These are phyloP conservation scores for Atlantisia rogersi DNA, from an alignment of 2,113 vertebrate genomes.

Conservation along the genomic window DNA sequence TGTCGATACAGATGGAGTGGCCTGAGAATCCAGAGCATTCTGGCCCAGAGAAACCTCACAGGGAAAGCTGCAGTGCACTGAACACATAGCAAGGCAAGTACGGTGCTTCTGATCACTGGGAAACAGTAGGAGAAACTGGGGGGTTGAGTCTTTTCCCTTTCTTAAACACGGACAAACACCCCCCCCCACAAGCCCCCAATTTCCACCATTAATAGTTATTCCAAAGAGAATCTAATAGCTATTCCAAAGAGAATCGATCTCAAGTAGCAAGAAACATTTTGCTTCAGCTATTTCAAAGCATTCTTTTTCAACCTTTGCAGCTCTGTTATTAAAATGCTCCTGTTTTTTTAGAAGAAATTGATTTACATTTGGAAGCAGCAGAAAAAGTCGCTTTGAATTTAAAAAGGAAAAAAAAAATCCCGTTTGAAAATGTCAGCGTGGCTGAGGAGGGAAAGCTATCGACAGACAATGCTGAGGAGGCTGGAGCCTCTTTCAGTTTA, in stretches of 20 bases:
- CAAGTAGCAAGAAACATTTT: background rate
- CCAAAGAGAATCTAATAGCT: background rate
- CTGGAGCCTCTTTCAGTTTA: constrained; percentile 14
- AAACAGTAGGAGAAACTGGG: background rate
- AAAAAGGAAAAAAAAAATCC: background rate
- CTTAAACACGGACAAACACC: background rate
- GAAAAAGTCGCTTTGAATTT: constrained; percentile 34
- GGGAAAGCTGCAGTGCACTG: background rate
- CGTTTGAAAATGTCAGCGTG: constrained; percentile 38
- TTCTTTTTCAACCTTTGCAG: background rate
- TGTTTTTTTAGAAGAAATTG: background rate
- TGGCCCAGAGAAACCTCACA: background rate
- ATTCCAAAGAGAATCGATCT: background rate
- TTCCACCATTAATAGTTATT: background rate
- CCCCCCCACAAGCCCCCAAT: background rate
- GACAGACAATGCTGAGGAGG: constrained; percentile 3
- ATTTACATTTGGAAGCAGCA: constrained; percentile 49
- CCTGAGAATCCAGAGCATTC: background rate
- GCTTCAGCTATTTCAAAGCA: background rate
- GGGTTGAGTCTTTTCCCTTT: background rate
- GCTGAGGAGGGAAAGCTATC: background rate
- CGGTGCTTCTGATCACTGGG: background rate
- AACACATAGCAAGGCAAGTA: background rate
- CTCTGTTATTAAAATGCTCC: background rate
- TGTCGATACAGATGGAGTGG: background rate